Percentiles rank a stretch among this genome's conserved stretches.
Conservation (phyloP, 2,113 vertebrate genomes). For the Labeo catla region DNA sequence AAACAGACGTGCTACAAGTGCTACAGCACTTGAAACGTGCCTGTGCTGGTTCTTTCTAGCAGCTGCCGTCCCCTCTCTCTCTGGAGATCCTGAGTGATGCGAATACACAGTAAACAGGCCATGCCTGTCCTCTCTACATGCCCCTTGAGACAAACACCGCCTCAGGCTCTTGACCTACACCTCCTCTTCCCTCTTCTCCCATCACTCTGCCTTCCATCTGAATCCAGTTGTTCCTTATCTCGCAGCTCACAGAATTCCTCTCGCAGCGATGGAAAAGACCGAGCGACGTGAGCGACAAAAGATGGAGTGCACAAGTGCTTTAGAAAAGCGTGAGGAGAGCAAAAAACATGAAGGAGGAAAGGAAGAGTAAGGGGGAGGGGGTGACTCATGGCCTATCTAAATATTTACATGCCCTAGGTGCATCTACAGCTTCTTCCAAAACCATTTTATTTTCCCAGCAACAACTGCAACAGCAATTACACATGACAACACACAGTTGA, state of each 20-base stretch:
- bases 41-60: constrained; percentile 7
- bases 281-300: constrained; percentile 61
- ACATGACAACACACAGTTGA: constrained; percentile 21
- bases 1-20: not conserved
- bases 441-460: constrained; percentile 69
- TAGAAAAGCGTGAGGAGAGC: constrained; percentile 15
- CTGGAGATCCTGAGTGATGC: not conserved
- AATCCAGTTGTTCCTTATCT: constrained; percentile 67
- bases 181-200: not conserved
- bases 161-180: constrained; percentile 1
- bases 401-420: constrained; percentile 71
- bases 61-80: constrained; percentile 16
- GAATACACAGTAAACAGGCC: constrained; percentile 13
- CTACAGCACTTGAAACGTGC: not conserved
- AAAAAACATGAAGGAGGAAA: constrained; percentile 37
- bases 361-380: constrained; percentile 22
- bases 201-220: not conserved
- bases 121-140: constrained; percentile 14
- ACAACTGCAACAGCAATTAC: constrained; percentile 54
- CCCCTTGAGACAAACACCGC: constrained; percentile 27
- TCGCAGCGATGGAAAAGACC: constrained; percentile 70
- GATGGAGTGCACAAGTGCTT: not conserved
- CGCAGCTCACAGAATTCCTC: constrained; percentile 69
- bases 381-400: constrained; percentile 71
- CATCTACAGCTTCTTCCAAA: constrained; percentile 65